Evolutionary conservation across 2,113 vertebrate genomes (phyloP), one percentile per base, ranked within the genome.

Genomic region (Hydrochoerus hydrochaeris): DNA sequence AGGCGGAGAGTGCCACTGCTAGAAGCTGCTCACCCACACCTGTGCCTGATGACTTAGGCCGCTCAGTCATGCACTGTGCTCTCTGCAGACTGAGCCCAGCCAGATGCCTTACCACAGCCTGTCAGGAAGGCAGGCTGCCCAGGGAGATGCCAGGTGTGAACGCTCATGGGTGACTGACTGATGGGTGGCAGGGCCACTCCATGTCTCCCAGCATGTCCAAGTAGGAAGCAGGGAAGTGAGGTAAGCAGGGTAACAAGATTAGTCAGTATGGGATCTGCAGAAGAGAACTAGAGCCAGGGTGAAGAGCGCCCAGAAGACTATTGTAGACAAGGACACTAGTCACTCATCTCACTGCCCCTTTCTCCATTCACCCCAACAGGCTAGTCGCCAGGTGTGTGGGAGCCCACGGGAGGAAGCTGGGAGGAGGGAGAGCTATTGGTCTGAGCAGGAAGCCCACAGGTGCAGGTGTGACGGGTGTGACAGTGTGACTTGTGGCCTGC

Each of bases 11-110:
- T 1, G 19, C 19, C 3, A 30, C 49, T 32, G 44, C 69, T 30
- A n/a, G 69, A 77, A 26, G 58, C 81, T 49, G 44, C n/a, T 1
- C 1, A 3, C n/a, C 24, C 41, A 44, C 2, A 41, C 38, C 57
- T 41, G 49, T 0, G 8, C n/a, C 35, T 9, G 3, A 19, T 32
- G 26, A 17, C 1, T 44, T 32, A 24, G 2, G 30, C 38, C 4
- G 10, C 49, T 69, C 41, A 57, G 44, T 7, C 49, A 24, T 5
- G 38, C 38, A 4, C 3, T 30, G n/a, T 44, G n/a, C 10, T 81
- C 10, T 1, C n/a, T 24, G 54, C 1, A 7, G n/a, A 41, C n/a
- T 5, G 62, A 52, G 73, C 82, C 69, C 44, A 19, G 87, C 58
- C 19, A 41, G n/a, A 28, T 57, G 69, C 71, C 35, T 30, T 17